A percentile compares a stretch with the other conserved stretches of the same genome.
Conservation (phyloP, 2,797 vertebrate genomes). For the Helicolenus hilgendorfi region DNA sequence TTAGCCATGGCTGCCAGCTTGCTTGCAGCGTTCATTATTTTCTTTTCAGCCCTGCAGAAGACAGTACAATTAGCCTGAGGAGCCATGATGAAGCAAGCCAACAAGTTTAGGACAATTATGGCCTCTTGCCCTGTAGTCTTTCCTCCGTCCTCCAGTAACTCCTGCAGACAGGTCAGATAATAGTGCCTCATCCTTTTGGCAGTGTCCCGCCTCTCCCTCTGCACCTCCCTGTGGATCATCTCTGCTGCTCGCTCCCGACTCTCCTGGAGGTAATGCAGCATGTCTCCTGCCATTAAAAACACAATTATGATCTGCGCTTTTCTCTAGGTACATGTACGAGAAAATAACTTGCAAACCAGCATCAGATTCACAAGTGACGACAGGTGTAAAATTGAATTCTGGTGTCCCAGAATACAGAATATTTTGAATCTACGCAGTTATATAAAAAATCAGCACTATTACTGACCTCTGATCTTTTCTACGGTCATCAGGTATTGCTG, state of each 20-base stretch:
- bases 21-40: conserved; percentile 96
- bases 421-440: background rate
- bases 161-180: conserved; percentile 96
- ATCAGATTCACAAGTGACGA: background rate
- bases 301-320: background rate
- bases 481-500: conserved; percentile 94
- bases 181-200: conserved; percentile 95
- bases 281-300: conserved; percentile 90
- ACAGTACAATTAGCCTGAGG: conserved; percentile 30
- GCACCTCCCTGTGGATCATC: conserved; percentile 93
- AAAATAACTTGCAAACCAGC: background rate
- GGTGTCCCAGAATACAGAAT: background rate
- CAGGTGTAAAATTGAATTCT: background rate
- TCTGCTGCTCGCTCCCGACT: conserved; percentile 95
- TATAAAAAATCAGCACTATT: background rate
- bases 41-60: conserved; percentile 94
- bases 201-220: conserved; percentile 94
- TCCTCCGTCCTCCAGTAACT: conserved; percentile 94
- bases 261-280: conserved; percentile 95
- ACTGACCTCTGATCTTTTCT: conserved; percentile 95
- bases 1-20: conserved; percentile 96
- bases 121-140: conserved; percentile 90
- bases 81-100: conserved; percentile 11
- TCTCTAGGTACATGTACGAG: background rate
- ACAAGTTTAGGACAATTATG: conserved; percentile 13